Evolutionary conservation across 2,113 vertebrate species (phyloP).

Genomic region (Trogon melanurus): DNA sequence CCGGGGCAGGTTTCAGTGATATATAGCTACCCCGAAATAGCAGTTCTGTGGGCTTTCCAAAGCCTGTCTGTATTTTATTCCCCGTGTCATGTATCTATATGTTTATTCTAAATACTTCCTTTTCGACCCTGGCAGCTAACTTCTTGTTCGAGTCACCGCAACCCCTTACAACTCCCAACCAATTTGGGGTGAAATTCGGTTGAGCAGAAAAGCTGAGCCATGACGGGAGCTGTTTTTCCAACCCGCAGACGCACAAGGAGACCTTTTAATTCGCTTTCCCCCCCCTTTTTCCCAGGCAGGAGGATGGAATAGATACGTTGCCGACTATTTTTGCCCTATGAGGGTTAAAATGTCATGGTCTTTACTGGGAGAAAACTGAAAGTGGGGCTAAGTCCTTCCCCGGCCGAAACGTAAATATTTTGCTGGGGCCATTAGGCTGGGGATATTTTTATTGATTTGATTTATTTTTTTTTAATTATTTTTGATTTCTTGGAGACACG

Average conservation of each 20-base stretch:
- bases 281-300: background rate
- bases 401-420: background rate
- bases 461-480: background rate
- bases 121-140: background rate
- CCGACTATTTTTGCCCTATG: background rate
- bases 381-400: background rate
- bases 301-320: background rate
- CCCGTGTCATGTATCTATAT: background rate
- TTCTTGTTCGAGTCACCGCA: background rate
- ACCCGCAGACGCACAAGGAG: background rate
- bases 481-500: background rate
- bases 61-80: background rate
- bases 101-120: background rate
- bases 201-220: background rate
- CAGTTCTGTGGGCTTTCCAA: background rate
- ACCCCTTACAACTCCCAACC: background rate
- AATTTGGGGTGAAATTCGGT: background rate
- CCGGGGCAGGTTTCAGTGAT: background rate
- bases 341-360: background rate
- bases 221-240: background rate
- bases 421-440: background rate
- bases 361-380: background rate
- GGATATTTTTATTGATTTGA: accelerated
- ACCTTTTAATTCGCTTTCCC: background rate
- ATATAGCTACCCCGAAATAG: background rate